These are phyloP conservation scores for Drosophila littoralis DNA, from an alignment of 1,140 invertebrate genomes.

Conservation along the genomic window DNA sequence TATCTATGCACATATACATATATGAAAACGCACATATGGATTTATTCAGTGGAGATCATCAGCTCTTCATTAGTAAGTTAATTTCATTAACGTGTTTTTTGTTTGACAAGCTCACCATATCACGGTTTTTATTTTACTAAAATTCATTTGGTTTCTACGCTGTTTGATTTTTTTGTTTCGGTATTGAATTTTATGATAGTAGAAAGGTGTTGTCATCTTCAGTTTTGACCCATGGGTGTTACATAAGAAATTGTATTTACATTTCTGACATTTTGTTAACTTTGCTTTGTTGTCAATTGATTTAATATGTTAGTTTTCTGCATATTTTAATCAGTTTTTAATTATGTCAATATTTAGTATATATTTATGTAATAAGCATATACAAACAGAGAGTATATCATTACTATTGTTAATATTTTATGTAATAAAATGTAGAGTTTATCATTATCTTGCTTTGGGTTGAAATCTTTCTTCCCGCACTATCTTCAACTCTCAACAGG, in stretches of 20 bases:
- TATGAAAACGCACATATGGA: slow-evolving; percentile 1
- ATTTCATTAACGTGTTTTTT: slow-evolving; percentile 72
- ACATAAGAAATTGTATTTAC: slow-evolving; percentile 64
- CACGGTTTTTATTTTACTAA: slow-evolving; percentile 36
- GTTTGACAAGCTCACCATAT: slow-evolving; percentile 41
- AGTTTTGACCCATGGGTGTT: slow-evolving; percentile 40
- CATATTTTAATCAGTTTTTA: slow-evolving; percentile 39
- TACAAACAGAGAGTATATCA: no score
- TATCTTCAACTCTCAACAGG: no score
- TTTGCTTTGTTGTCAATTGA: slow-evolving; percentile 52
- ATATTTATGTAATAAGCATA: not conserved
- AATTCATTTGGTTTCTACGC: slow-evolving; percentile 49
- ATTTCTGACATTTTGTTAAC: slow-evolving; percentile 50
- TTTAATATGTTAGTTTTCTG: slow-evolving; percentile 43
- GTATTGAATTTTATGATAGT: slow-evolving; percentile 40
- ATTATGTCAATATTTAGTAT: slow-evolving; percentile 41
- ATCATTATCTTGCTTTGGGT: no score
- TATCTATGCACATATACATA: slow-evolving; percentile 10
- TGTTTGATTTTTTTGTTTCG: slow-evolving; percentile 34
- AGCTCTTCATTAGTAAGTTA: slow-evolving; percentile 75
- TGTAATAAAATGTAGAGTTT: no score
- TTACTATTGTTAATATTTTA: no score
- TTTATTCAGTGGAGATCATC: slow-evolving; percentile 58
- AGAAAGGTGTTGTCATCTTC: slow-evolving; percentile 56
- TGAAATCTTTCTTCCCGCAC: no score